Conservation (phyloP, 2,888 invertebrate species). For the Lepidonotus clava region DNA sequence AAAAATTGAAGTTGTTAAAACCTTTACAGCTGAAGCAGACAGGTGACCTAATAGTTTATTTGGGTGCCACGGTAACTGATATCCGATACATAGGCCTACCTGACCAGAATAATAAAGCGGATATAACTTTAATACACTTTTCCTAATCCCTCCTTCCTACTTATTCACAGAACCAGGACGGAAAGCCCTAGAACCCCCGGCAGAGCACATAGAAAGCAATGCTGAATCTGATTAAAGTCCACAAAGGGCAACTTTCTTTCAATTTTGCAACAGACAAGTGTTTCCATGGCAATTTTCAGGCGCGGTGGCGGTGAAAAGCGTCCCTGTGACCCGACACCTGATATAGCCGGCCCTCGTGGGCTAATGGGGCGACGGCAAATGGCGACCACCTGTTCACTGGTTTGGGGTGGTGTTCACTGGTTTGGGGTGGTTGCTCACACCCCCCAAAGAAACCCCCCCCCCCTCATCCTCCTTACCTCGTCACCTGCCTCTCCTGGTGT, state of each 20-base stretch:
- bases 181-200: too few species aligned
- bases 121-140: too few species aligned
- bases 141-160: too few species aligned
- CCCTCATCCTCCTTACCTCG: not conserved
- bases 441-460: not conserved
- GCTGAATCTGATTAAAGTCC: too few species aligned
- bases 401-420: not conserved
- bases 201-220: too few species aligned
- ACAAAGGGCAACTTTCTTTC: not conserved
- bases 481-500: conserved; percentile 4
- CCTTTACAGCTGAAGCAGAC: too few species aligned
- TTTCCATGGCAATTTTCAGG: conserved; percentile 8
- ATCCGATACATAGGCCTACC: too few species aligned
- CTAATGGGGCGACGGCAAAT: not conserved
- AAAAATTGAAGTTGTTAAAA: too few species aligned
- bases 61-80: too few species aligned
- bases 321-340: not conserved
- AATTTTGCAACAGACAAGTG: not conserved
- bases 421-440: not conserved
- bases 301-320: not conserved
- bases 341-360: not conserved
- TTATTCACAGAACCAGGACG: too few species aligned
- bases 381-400: conserved; percentile 25
- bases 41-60: too few species aligned
- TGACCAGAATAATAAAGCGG: too few species aligned